Evolutionary conservation across 2,888 invertebrate species (phyloP).

Genomic region (Cordilura impudica): DNA sequence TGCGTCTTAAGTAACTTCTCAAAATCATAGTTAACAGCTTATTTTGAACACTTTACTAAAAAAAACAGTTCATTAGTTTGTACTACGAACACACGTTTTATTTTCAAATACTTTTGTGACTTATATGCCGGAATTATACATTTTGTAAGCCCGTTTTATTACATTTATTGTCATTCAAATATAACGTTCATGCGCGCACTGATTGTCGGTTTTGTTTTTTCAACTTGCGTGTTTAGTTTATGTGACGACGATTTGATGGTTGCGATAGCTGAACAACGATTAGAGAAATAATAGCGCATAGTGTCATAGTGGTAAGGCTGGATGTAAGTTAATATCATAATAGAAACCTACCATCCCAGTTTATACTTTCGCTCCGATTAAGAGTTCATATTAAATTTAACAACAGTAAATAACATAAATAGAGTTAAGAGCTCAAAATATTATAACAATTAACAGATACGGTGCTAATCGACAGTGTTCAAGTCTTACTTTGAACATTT

Average conservation of each 20-base stretch:
- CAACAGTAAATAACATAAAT: not conserved
- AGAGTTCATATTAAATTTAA: constrained; percentile 31
- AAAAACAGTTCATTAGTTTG: constrained; percentile 11
- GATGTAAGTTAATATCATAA: constrained; percentile 41
- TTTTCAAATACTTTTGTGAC: constrained; percentile 23
- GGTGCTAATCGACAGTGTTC: not conserved
- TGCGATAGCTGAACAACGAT: constrained; percentile 53
- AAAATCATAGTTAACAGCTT: constrained; percentile 19
- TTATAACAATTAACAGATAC: not conserved
- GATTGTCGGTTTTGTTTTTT: not conserved
- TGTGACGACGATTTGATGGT: constrained; percentile 43
- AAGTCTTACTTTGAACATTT: not conserved
- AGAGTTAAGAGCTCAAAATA: not conserved
- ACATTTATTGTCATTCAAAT: not conserved
- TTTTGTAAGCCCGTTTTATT: constrained; percentile 16
- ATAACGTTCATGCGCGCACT: constrained; percentile 20
- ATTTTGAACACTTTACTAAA: not conserved
- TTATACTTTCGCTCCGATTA: constrained; percentile 53
- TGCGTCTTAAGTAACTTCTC: constrained; percentile 27
- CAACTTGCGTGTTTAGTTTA: constrained; percentile 3
- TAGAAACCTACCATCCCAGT: constrained; percentile 47
- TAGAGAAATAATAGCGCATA: constrained; percentile 50
- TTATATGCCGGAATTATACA: constrained; percentile 22
- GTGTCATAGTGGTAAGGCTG: constrained; percentile 50
- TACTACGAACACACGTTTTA: constrained; percentile 11